Conservation (phyloP, 2,797 vertebrate species). For the Chromis chromis region DNA sequence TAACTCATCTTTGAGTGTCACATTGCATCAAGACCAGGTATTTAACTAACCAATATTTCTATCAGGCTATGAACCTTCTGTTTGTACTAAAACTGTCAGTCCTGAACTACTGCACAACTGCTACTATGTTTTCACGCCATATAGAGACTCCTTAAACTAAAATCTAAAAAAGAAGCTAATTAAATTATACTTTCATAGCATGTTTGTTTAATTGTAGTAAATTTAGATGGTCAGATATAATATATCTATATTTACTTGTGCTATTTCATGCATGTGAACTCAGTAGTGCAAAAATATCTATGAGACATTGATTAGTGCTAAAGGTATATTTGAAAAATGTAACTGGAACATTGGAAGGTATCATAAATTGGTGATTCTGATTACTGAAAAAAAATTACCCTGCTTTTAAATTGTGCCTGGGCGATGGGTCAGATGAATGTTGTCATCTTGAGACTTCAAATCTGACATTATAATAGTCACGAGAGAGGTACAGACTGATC, state of each 20-base stretch:
- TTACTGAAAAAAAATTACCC: too few species aligned
- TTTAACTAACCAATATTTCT: not conserved
- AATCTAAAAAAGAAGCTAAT: not conserved
- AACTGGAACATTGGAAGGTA: not conserved
- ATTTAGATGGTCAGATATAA: too few species aligned
- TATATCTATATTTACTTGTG: not conserved
- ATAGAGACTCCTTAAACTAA: not conserved
- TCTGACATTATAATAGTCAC: not conserved
- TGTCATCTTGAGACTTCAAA: not conserved
- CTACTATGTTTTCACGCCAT: too few species aligned
- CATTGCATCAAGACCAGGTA: conserved; percentile 96
- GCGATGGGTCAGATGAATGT: not conserved
- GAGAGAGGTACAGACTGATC: not conserved
- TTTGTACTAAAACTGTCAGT: not conserved
- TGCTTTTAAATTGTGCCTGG: not conserved
- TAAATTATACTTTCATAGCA: too few species aligned
- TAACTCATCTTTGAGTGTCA: conserved; percentile 96
- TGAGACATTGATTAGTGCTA: not conserved
- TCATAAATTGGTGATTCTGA: not conserved
- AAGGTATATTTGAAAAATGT: not conserved
- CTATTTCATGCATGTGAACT: not conserved
- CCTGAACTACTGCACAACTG: too few species aligned
- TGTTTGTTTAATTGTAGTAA: too few species aligned
- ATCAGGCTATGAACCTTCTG: not conserved
- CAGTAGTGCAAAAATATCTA: not conserved